Evolutionary conservation across 2,113 vertebrate genomes (phyloP).

Genomic region (Myotis davidii): DNA sequence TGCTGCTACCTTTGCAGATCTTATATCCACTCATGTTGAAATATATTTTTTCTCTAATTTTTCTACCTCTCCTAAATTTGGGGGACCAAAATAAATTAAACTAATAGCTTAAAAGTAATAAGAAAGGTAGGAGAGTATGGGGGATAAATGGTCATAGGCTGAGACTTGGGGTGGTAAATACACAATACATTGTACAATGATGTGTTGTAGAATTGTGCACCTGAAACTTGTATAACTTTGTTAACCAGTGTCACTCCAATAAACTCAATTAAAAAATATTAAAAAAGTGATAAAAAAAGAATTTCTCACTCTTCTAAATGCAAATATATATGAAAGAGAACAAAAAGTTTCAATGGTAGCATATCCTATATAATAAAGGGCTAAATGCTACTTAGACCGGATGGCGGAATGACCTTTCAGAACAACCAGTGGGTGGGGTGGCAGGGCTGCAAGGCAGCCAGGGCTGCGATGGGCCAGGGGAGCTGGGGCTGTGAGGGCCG

Average conservation of each 20-base stretch:
- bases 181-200: neutral
- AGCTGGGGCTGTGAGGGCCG: too few species aligned
- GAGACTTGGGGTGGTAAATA: neutral
- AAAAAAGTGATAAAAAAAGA: neutral
- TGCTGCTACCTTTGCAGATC: slow-evolving; percentile 23
- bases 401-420: too few species aligned
- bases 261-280: neutral
- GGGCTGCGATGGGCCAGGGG: too few species aligned
- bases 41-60: slow-evolving; percentile 42
- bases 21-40: neutral
- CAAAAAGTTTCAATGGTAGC: neutral
- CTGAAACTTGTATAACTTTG: neutral
- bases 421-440: too few species aligned
- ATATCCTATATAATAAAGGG: neutral
- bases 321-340: slow-evolving; percentile 34
- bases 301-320: slow-evolving; percentile 37
- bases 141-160: neutral
- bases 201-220: neutral
- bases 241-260: neutral
- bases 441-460: too few species aligned
- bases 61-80: slow-evolving; percentile 23
- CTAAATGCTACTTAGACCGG: too few species aligned
- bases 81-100: neutral
- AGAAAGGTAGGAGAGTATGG: neutral
- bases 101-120: slow-evolving; percentile 53